Base-by-base conservation (phyloP, 2,888 invertebrate species). In the Lamproptera curius region DNA sequence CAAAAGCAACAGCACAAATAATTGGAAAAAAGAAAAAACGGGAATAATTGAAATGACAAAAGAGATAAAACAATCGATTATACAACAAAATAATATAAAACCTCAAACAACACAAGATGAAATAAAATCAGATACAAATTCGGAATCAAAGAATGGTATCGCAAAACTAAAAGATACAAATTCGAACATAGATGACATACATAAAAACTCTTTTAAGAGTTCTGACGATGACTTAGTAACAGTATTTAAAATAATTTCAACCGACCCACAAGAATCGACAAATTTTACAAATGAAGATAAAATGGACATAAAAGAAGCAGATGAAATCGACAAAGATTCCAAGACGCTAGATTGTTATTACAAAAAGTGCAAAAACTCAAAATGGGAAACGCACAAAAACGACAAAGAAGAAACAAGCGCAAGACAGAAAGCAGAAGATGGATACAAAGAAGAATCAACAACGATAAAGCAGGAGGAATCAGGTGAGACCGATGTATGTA, bases 361-460 rank as follows among this genome's bases (percentile, higher is more conserved):
- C 33, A 70, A 65, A 51, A 66, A 68, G 28, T 61, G 64, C 34
- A 71, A 67, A 52, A 55, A 26, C 1, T 6, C 16, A 5, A 8
- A 4, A 3, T 13, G 33, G 2, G 15, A 6, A 1, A 1, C 9
- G 9, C 35, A 36, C 17, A 36, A 41, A n/a, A 16, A 14, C 15
- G 9, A 1, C 8, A 58, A 28, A 28, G n/a, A n/a, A 10, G 8
- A 28, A 28, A 2, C 2, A 28, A 23, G 5, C 8, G 8, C 4
- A 23, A 23, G 4, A 23, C 5, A 4, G 23, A 23, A 23, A 23
- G 23, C 4, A 28, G 9, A 9, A 28, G n/a, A 2, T 5, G 31
- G 9, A 11, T 1, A 31, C 2, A 11, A 31, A 31, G 31, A 45
- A 10, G 55, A 54, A 51, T 44, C 8, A n/a, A 41, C 57, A 16